Base-by-base conservation (phyloP, 2,888 invertebrate genomes). In the Falcaria lacertinaria region DNA sequence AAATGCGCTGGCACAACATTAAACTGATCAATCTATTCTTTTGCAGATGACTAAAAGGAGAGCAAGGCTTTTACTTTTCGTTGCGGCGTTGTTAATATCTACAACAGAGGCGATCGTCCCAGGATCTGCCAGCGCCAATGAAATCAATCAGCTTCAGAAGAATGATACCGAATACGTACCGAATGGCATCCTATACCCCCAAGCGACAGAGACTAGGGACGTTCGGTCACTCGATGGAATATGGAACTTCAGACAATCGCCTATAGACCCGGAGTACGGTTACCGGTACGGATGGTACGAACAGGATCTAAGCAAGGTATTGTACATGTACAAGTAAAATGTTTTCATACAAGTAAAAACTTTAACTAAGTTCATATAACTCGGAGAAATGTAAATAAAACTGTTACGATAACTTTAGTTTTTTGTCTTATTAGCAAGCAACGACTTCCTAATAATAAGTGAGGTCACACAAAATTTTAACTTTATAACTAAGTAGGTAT, bases 211-310 rank as follows among this genome's bases (percentile, higher is more conserved):
- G 76, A 94, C 95, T 0, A 91, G 98, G 47, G 95, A 97, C 72
- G 91, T 95, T 33, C 91, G 85, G 54, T 91, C 91, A 0, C 86
- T 98, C 36, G 95, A 98, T 77, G 98, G 98, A 0, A 89, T 98
- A 57, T 98, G 98, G 98, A 94, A 96, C 75, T 98, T 98, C 74
- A 91, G 94, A 22, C 91, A 93, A 19, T 94, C 96, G 1, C 90
- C 92, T 1, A 83, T 90, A 0, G 93, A 95, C 68, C 92, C 94
- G 0, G 91, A 94, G 22, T 87, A 91, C 52, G 97, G 97, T 2
- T 93, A 95, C 57, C 85, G 91, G 43, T 91, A 95, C 52, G 88
- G 91, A 52, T 98, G 98, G 98, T 96, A 91, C 68, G 85, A 90
- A 45, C 84, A 91, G 48, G 93, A 94, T 61, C 90, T 98, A 13